Evolutionary conservation across 2,113 vertebrate species (phyloP), one percentile per base, ranked within the genome.

Genomic region (Hiodon tergisus): DNA sequence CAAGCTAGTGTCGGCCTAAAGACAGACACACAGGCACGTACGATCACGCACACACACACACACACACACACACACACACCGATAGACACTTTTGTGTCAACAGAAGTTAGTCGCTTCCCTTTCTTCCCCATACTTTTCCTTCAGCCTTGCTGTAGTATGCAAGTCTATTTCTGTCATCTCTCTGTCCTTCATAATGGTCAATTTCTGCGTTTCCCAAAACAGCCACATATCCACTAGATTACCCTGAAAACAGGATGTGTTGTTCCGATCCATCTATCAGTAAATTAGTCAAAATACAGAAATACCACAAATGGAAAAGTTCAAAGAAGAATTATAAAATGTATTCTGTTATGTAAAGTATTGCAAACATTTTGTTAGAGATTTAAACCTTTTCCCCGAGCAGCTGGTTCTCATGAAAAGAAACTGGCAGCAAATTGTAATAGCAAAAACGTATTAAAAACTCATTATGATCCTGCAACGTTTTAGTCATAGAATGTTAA

Each of bases 1-100:
- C 84, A 72, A 83, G 86, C 85, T 86, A 82, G 57, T 48, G 1
- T 9, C 63, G 77, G 86, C 83, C 85, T 79, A 85, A 87, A 47
- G 13, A n/a, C 54, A 59, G 11, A 54, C 17, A 57, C 17, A 5
- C n/a, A 10, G 6, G 10, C 48, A 71, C 78, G 52, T 6, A 71
- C 47, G 9, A 14, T 13, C 16, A 57, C 7, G 52, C 16, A 83
- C 75, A 82, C 76, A 74, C 78, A 79, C 69, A 70, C 16, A 62
- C 51, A 69, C 17, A 50, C 55, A 74, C 62, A 71, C 54, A 77
- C 80, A 80, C 82, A 78, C 59, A 60, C 74, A 74, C 71, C 69
- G 79, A 70, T 69, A 76, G 3, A 10, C 31, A 31, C 31, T 31
- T 31, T 31, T 31, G 31, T 31, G 31, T 31, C 31, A 31, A 31